Evolutionary conservation across 1,140 invertebrate genomes (phyloP).

Genomic region (Drosophila busckii): DNA sequence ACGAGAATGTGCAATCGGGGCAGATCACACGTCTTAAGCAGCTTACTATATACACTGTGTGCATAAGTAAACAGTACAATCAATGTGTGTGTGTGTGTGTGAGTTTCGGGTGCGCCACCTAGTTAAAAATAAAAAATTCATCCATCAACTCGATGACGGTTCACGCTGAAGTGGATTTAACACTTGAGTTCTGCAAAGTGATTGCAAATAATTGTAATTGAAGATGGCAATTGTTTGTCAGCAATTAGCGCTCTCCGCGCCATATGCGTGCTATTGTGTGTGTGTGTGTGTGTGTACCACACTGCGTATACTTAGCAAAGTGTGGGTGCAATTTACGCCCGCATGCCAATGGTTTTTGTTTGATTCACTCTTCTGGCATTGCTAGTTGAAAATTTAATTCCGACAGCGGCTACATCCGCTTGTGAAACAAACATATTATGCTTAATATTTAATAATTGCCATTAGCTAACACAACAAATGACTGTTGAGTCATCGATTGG

Average conservation of each 20-base stretch:
- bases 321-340: slow-evolving; percentile 32
- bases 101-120: slow-evolving; percentile 24
- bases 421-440: slow-evolving; percentile 20
- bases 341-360: slow-evolving; percentile 21
- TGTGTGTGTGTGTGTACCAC: slow-evolving; percentile 1
- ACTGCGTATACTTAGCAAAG: slow-evolving; percentile 30
- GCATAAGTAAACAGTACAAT: slow-evolving; percentile 9
- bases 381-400: slow-evolving; percentile 1
- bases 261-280: too few species aligned
- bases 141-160: too few species aligned
- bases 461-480: slow-evolving; percentile 15
- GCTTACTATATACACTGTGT: slow-evolving; percentile 51
- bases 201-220: slow-evolving; percentile 70
- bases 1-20: slow-evolving; percentile 39
- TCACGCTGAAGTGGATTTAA: slow-evolving; percentile 23
- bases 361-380: slow-evolving; percentile 4
- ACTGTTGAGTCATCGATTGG: slow-evolving; percentile 12
- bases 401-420: slow-evolving; percentile 16
- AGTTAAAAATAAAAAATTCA: slow-evolving; percentile 11
- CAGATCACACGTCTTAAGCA: slow-evolving; percentile 48
- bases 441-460: slow-evolving; percentile 8
- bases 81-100: not conserved
- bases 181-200: slow-evolving; percentile 45
- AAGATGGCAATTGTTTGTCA: slow-evolving; percentile 66
- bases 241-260: slow-evolving; percentile 52